phyloP scores from a whole-genome alignment of 2,888 invertebrate species.

The Agonopterix arenella region DNA sequence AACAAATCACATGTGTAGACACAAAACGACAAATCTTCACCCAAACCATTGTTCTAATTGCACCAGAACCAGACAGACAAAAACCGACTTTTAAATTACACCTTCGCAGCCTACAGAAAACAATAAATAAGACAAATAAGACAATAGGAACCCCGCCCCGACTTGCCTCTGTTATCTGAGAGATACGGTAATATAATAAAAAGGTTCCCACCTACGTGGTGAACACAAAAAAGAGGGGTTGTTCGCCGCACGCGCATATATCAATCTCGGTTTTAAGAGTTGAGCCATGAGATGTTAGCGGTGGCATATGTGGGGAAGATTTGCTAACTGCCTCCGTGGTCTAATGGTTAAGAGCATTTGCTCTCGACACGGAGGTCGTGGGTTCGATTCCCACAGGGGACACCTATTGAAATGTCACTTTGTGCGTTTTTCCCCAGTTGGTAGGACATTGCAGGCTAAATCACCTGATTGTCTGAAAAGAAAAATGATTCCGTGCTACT shows the following conservation, averaged over 20 bases:
- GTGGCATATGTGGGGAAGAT: too few relatives aligned
- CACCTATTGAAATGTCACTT: too few relatives aligned
- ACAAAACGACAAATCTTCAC: slow-evolving; percentile 22
- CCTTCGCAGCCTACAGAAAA: slow-evolving; percentile 29
- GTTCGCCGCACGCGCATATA: slow-evolving; percentile 36
- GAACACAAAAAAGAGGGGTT: slow-evolving; percentile 31
- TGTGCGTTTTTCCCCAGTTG: too few relatives aligned
- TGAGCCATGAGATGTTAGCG: too few relatives aligned
- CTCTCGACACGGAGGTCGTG: too few relatives aligned
- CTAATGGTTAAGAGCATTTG: too few relatives aligned
- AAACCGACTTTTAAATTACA: slow-evolving; percentile 51
- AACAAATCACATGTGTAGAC: slow-evolving; percentile 21
- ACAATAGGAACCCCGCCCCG: slow-evolving; percentile 27
- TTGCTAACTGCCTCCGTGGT: too few relatives aligned
- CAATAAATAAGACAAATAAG: slow-evolving; percentile 38
- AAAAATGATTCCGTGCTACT: too few relatives aligned
- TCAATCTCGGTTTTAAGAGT: slow-evolving; percentile 8
- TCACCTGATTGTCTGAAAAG: too few relatives aligned
- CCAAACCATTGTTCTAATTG: slow-evolving; percentile 47
- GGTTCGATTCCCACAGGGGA: too few relatives aligned
- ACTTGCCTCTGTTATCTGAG: slow-evolving; percentile 26
- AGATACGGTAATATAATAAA: slow-evolving; percentile 44
- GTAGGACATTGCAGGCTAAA: too few relatives aligned
- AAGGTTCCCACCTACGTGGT: slow-evolving; percentile 46
- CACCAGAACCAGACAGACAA: slow-evolving; percentile 35